Conservation (phyloP, 1,140 invertebrate species). For the Harlomillsia oculata region DNA sequence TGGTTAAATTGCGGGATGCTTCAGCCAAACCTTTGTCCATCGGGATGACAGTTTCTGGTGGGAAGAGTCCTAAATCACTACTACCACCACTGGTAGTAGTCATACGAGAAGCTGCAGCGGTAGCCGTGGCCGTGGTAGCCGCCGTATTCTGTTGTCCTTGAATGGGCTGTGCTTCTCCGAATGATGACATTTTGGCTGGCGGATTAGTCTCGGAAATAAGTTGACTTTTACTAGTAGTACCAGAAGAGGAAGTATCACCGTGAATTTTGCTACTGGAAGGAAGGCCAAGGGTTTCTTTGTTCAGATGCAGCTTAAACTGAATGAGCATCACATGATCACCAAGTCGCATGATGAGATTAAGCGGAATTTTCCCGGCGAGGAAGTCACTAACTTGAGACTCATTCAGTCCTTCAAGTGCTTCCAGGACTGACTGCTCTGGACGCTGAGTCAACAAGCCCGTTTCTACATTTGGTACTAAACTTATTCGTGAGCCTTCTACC, state of each 20-base stretch:
- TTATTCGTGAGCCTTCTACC: constrained; percentile 74
- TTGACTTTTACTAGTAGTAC: no score
- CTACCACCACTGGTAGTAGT: constrained; percentile 15
- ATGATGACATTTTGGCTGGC: no score
- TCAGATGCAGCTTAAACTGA: constrained; percentile 84
- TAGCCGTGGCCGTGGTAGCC: constrained; percentile 5
- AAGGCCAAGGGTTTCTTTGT: constrained; percentile 57
- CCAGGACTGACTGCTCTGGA: constrained; percentile 87
- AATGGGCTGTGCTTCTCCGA: constrained; percentile 6
- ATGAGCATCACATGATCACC: constrained; percentile 96
- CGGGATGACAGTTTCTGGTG: no score
- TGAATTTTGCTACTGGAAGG: constrained; percentile 26
- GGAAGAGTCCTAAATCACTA: neutral
- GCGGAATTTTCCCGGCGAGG: constrained; percentile 67
- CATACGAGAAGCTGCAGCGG: constrained; percentile 13
- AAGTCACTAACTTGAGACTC: constrained; percentile 92
- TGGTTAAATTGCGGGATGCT: constrained; percentile 79
- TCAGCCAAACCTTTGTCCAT: constrained; percentile 76
- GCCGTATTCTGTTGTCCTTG: constrained; percentile 23
- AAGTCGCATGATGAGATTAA: constrained; percentile 86
- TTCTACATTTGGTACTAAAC: constrained; percentile 82
- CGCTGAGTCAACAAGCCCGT: constrained; percentile 82
- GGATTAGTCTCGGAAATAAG: no score
- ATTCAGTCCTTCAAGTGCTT: constrained; percentile 84
- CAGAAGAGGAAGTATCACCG: constrained; percentile 14